phyloP scores from a whole-genome alignment of 1,140 invertebrate species.

The Drosophila repletoides region DNA sequence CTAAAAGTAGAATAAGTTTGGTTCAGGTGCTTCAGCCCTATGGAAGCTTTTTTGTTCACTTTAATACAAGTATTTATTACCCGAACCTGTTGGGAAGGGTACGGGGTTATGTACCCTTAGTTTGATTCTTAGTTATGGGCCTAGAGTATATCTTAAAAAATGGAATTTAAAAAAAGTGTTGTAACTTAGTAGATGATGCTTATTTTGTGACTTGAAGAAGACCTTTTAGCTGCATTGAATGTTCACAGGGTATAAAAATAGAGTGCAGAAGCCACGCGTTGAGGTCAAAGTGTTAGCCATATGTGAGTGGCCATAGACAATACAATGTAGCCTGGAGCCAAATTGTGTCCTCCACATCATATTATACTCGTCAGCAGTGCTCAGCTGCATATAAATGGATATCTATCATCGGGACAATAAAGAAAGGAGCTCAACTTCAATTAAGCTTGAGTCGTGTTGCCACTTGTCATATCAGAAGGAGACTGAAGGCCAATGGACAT shows the following conservation, averaged over 20 bases:
- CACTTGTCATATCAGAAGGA: constrained; percentile 20
- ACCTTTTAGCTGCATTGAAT: not conserved
- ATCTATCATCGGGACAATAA: constrained; percentile 11
- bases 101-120: too few relatives aligned
- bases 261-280: constrained; percentile 1
- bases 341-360: not conserved
- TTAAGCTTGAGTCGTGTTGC: constrained; percentile 16
- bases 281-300: constrained; percentile 40
- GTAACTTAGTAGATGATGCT: too few relatives aligned
- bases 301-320: constrained; percentile 28
- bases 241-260: not conserved
- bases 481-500: constrained; percentile 24
- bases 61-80: too few relatives aligned
- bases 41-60: too few relatives aligned
- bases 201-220: too few relatives aligned
- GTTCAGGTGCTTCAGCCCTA: too few relatives aligned
- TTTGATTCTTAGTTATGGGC: too few relatives aligned
- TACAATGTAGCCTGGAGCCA: constrained; percentile 17
- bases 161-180: too few relatives aligned
- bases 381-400: constrained; percentile 30
- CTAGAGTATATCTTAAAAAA: too few relatives aligned
- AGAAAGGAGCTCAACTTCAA: constrained; percentile 2
- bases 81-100: too few relatives aligned
- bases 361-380: constrained; percentile 1
- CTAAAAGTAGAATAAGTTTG: too few relatives aligned